Evolutionary conservation across 2,113 vertebrate genomes (phyloP).

Genomic region (Prochilodus magdalenae): DNA sequence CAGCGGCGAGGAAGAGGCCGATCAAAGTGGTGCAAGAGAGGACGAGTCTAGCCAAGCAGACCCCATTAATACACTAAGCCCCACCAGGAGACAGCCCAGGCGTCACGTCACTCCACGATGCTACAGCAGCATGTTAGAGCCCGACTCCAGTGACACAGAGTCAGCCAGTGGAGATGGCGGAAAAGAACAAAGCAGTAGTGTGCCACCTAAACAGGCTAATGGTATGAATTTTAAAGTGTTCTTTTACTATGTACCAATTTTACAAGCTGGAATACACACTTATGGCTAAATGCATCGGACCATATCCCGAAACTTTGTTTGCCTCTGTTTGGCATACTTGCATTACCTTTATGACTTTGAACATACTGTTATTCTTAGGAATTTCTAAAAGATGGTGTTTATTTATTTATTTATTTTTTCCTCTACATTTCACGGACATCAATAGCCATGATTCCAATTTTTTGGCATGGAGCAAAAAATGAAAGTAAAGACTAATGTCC

Average conservation of each 20-base stretch:
- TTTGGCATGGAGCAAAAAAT: no score
- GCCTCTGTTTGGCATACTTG: no score
- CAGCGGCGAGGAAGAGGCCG: conserved; percentile 69
- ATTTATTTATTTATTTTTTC: no score
- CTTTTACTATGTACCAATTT: neutral
- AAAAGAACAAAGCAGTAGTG: conserved; percentile 43
- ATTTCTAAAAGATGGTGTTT: no score
- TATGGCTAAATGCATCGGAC: neutral
- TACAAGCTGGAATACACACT: neutral
- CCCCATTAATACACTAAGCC: conserved; percentile 47
- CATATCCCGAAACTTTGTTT: neutral
- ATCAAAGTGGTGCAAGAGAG: conserved; percentile 37
- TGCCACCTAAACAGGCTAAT: conserved; percentile 24
- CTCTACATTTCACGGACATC: no score
- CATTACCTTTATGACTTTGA: no score
- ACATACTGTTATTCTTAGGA: no score
- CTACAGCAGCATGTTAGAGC: conserved; percentile 87
- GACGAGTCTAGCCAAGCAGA: conserved; percentile 55
- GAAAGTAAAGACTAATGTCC: no score
- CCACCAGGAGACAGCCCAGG: conserved; percentile 78
- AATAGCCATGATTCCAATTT: no score
- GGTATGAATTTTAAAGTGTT: conserved; percentile 36
- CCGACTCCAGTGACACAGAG: conserved; percentile 79
- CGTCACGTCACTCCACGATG: conserved; percentile 85
- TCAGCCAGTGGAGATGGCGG: conserved; percentile 36